Base-by-base conservation (phyloP, 2,797 vertebrate species). In the Sebastes diaconus region DNA sequence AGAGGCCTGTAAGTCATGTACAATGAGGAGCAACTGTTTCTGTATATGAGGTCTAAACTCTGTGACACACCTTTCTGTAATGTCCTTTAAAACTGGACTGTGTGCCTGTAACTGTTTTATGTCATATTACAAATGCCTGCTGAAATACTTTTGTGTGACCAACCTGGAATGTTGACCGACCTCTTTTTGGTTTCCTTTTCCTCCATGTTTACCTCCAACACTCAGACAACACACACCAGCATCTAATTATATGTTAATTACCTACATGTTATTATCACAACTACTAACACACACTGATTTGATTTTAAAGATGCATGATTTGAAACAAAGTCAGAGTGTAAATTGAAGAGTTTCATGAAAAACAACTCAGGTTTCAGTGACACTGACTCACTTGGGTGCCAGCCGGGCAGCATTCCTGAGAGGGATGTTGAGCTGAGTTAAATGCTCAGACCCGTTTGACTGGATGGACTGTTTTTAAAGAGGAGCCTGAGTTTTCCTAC, bases 401-500 rank as follows among this genome's bases (percentile, higher is more conserved):
- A 84, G 95, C 88, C 64, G 8, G 84, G 88, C 90, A 0, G 67
- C 96, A 96, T 96, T 96, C 94, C 92, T 92, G 63, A 25, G 61
- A 29, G 8, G 77, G 66, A 87, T 84, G 75, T 55, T 69, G 75
- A 81, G 83, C 73, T 72, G 70, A 10, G 68, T 79, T 83, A 36
- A 75, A 50, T 24, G 36, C 67, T 57, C 63, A 68, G 92, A 96
- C 96, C 85, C 36, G 95, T 96, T 88, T 85, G 89, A 95, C 95
- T 13, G 81, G 95, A 89, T 79, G 0, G 83, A 64, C 90, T 22
- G 86, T 93, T 32, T 85, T 83, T 50, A 13, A 39, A 90, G 84
- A 83, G 87, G 90, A 84, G 81, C 60, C 76, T 66, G 73, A 83
- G 73, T 79, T 30, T 67, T 79, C 65, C 73, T 8, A 68, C 85